Percentiles rank a stretch among this genome's conserved stretches.
Evolutionary conservation across 2,888 invertebrate genomes (phyloP).

Genomic region (Orthonevra nobilis): DNA sequence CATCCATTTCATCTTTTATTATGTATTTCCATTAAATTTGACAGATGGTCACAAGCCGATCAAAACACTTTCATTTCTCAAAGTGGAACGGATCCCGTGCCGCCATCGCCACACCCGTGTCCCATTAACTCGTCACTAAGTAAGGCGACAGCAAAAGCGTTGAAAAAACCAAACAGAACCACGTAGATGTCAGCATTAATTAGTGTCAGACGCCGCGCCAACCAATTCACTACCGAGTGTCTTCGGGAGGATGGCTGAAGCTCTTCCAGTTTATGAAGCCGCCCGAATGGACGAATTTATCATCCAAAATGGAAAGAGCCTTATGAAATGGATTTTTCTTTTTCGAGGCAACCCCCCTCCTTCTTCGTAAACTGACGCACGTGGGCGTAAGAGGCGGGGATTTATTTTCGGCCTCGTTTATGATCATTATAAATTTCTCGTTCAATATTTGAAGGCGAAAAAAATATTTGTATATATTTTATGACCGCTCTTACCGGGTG

Average conservation of each 20-base stretch:
- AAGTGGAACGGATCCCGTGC: conserved; percentile 13
- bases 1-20: conserved; percentile 22
- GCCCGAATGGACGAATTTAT: neutral
- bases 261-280: neutral
- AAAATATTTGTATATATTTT: conserved; percentile 40
- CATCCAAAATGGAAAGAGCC: conserved; percentile 10
- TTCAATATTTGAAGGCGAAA: neutral
- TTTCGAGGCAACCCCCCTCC: too few species aligned
- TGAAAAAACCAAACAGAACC: conserved; percentile 18
- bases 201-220: conserved; percentile 49
- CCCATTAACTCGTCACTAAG: neutral
- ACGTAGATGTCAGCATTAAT: conserved; percentile 51
- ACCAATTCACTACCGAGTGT: conserved; percentile 50
- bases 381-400: conserved; percentile 56
- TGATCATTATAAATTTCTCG: conserved; percentile 16
- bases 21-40: conserved; percentile 15
- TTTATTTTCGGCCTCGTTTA: conserved; percentile 59
- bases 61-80: conserved; percentile 13
- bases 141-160: neutral
- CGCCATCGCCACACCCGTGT: neutral
- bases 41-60: conserved; percentile 28
- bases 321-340: conserved; percentile 52
- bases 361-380: too few species aligned
- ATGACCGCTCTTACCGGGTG: conserved; percentile 22
- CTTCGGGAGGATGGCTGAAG: conserved; percentile 35